phyloP scores from a whole-genome alignment of 2,888 invertebrate species.

The Cylindroiulus punctatus region DNA sequence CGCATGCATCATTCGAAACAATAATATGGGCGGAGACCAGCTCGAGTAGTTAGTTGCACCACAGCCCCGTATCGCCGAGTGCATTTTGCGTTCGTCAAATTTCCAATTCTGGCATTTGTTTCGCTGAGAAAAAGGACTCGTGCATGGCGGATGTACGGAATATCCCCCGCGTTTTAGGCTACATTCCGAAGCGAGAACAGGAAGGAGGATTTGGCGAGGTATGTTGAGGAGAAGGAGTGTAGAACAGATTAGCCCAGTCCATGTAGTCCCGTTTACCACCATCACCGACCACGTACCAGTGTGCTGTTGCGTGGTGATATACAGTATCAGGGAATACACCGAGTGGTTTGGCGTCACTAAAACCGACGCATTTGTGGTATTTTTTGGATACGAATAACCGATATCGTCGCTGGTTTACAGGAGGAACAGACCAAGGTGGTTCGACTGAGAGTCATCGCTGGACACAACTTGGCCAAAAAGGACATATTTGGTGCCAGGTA shows the following conservation, averaged over 20 bases:
- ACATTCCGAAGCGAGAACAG: constrained; percentile 42
- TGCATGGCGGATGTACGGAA: constrained; percentile 47
- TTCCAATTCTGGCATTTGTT: neutral
- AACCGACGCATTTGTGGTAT: neutral
- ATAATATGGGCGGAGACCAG: constrained; percentile 25
- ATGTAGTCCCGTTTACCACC: neutral
- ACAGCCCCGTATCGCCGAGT: neutral
- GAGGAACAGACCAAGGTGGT: constrained; percentile 69
- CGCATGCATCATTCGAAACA: constrained; percentile 17
- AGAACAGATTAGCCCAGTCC: neutral
- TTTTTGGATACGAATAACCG: constrained; percentile 11
- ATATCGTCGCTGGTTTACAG: constrained; percentile 46
- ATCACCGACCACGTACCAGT: neutral
- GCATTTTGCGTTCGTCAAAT: constrained; percentile 22
- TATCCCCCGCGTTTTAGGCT: constrained; percentile 32
- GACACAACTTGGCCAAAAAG: constrained; percentile 93
- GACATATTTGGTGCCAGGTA: constrained; percentile 99
- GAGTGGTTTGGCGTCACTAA: neutral
- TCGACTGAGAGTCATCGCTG: constrained; percentile 85
- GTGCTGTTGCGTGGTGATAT: constrained; percentile 4
- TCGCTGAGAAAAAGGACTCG: neutral
- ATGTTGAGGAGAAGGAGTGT: neutral
- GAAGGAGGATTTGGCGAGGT: constrained; percentile 29
- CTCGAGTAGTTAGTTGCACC: constrained; percentile 2
- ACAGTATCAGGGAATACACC: neutral